Percentiles rank a stretch among this genome's conserved stretches.
phyloP scores from a whole-genome alignment of 2,888 invertebrate species.

The Dicyrtomina minuta region DNA sequence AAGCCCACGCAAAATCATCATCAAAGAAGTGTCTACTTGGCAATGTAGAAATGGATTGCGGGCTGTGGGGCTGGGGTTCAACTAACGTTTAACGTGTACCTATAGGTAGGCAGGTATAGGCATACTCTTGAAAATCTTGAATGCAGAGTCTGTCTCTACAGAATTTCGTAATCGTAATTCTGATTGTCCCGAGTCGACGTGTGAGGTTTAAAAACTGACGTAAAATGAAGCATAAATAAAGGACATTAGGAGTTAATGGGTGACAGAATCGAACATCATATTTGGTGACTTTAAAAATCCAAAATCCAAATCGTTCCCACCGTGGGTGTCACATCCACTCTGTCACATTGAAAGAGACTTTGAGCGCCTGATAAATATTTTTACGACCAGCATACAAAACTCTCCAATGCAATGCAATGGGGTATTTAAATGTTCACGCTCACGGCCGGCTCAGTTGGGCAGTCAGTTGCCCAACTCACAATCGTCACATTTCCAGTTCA shows the following conservation, averaged over 20 bases:
- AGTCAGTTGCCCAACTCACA: not conserved
- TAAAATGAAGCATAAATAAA: conserved; percentile 21
- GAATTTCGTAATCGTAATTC: no score
- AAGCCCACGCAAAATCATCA: not conserved
- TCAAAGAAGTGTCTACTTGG: not conserved
- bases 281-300: conserved; percentile 23
- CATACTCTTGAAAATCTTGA: no score
- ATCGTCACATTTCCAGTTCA: conserved; percentile 16
- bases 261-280: conserved; percentile 29
- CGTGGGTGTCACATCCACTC: conserved; percentile 27
- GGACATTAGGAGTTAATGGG: conserved; percentile 24
- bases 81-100: no score
- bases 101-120: no score
- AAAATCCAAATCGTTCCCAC: conserved; percentile 20
- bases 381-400: no score
- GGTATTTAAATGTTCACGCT: no score
- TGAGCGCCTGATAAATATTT: no score
- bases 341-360: no score
- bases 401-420: no score
- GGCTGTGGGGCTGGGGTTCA: no score
- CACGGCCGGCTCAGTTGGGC: no score
- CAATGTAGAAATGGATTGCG: not conserved
- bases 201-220: not conserved
- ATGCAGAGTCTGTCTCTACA: no score
- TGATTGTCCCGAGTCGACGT: not conserved